Percentiles rank a stretch among this genome's conserved stretches.
Conservation (phyloP, 1,140 invertebrate genomes). For the Aphis gossypii region DNA sequence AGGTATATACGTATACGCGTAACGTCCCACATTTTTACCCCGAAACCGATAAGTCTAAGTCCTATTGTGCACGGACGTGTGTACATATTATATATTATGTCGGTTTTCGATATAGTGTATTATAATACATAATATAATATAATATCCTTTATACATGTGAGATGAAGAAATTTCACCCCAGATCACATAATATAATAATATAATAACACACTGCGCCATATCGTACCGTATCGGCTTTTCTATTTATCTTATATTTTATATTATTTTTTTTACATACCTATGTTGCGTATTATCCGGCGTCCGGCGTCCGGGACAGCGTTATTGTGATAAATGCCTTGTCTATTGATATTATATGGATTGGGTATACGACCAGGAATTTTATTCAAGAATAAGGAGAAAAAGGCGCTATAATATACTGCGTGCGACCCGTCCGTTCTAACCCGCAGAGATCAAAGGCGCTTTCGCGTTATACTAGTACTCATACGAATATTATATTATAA, state of each 20-base stretch:
- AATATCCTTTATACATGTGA: constrained; percentile 5
- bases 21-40: constrained; percentile 40
- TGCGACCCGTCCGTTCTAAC: background rate
- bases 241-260: constrained; percentile 31
- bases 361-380: background rate
- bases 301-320: background rate
- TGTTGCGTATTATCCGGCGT: background rate
- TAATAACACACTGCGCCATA: background rate
- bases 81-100: background rate
- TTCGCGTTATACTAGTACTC: background rate
- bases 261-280: background rate
- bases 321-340: background rate
- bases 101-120: constrained; percentile 32
- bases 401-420: background rate
- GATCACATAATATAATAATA: constrained; percentile 17
- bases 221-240: background rate
- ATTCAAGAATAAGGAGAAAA: background rate
- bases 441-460: constrained; percentile 47
- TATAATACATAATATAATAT: background rate
- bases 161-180: constrained; percentile 48
- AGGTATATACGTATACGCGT: background rate
- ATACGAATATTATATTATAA: background rate
- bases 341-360: background rate
- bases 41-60: background rate
- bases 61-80: constrained; percentile 17